Base-by-base conservation (phyloP, 2,888 invertebrate genomes). In the Thelaira solivaga region DNA sequence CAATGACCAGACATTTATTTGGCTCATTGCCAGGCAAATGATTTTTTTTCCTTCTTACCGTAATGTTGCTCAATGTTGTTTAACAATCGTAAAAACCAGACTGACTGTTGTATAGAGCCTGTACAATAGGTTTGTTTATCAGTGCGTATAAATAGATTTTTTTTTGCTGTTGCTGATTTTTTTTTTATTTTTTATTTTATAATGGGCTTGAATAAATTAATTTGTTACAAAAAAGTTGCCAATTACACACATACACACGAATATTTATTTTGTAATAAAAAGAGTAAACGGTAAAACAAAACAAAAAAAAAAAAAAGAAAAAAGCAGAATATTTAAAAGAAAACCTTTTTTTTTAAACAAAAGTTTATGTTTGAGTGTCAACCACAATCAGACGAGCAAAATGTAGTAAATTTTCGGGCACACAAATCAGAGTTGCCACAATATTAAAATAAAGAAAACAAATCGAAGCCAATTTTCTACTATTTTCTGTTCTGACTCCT, bases 11-110 rank as follows among this genome's bases (percentile, higher is more conserved):
- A 69, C 57, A 71, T 68, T 49, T 68, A 73, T 67, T 77, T 77
- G 77, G 77, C 77, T 34, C 31, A 72, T 57, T 72, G 72, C 77
- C 77, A 77, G 49, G 26, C 41, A 62, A 73, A 68, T 68, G 20
- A 73, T 65, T 57, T 62, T 34, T 24, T 16, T 36, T 65, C 11
- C 10, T 22, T 49, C 16, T 73, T 57, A 41, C 31, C 49, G 49
- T 57, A 73, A 73, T 41, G 18, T 51, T 51, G 26, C 16, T 65
- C 22, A 49, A 55, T 31, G 22, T 55, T 72, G 47, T 55, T 64
- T 64, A 64, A 72, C 72, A 72, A 72, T 57, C 29, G 36, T 64
- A 39, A 47, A 64, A 41, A 22, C 55, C 72, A 72, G 72, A 64
- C 72, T 55, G n/a, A n/a, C n/a, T n/a, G 43, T 68, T 51, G 49